These are phyloP conservation scores for Tryphoninae sp. DNA, from an alignment of 2,888 invertebrate genomes.

Conservation along the genomic window DNA sequence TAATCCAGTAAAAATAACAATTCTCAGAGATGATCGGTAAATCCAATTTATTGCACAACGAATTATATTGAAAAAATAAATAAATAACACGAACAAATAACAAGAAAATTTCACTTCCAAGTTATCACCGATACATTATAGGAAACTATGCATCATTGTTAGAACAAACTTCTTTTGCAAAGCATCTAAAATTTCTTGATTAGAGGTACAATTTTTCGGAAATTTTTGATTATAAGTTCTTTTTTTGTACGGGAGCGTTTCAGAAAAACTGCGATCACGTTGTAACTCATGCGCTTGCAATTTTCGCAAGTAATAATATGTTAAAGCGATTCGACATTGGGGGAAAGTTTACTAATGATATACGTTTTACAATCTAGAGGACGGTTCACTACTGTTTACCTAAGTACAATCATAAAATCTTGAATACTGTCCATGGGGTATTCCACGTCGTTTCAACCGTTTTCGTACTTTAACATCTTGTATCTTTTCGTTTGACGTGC, in stretches of 20 bases:
- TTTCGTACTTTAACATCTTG: too few relatives aligned
- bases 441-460: too few relatives aligned
- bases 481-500: too few relatives aligned
- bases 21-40: not conserved
- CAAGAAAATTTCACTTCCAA: conserved; percentile 10
- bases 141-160: conserved; percentile 29
- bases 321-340: conserved; percentile 4
- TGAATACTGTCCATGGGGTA: conserved; percentile 21
- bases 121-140: conserved; percentile 24
- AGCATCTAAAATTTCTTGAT: conserved; percentile 28
- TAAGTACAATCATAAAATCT: conserved; percentile 44
- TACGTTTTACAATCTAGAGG: conserved; percentile 42
- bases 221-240: conserved; percentile 33
- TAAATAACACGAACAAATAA: not conserved
- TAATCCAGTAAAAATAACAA: not conserved
- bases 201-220: conserved; percentile 17
- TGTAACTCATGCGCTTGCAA: conserved; percentile 19
- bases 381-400: conserved; percentile 54
- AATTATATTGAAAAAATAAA: conserved; percentile 26
- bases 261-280: conserved; percentile 9
- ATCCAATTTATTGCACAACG: conserved; percentile 24
- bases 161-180: conserved; percentile 30
- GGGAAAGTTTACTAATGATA: conserved; percentile 3
- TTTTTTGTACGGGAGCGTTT: conserved; percentile 16
- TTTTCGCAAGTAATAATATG: conserved; percentile 11